phyloP scores from a whole-genome alignment of 2,888 invertebrate species.

The Willowsia nigromaculata region DNA sequence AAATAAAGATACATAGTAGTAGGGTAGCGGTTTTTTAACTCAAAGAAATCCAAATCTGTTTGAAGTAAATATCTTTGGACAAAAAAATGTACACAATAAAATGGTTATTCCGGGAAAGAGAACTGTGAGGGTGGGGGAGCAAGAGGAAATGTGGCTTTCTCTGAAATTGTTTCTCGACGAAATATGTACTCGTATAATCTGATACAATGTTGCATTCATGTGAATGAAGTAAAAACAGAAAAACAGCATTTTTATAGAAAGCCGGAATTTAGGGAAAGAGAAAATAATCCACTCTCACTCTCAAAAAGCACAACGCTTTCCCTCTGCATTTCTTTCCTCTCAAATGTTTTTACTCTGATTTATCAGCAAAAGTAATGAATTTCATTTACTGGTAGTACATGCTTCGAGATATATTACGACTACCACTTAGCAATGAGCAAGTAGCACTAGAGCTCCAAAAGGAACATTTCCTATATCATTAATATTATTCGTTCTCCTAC shows the following conservation, averaged over 20 bases:
- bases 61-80: background rate
- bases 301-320: background rate
- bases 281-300: conserved; percentile 44
- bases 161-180: conserved; percentile 38
- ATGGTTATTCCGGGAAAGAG: background rate
- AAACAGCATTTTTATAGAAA: conserved; percentile 4
- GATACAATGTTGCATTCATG: background rate
- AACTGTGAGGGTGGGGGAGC: background rate
- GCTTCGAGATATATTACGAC: background rate
- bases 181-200: background rate
- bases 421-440: background rate
- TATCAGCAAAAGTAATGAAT: conserved; percentile 68
- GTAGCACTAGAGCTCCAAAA: background rate
- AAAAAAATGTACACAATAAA: background rate
- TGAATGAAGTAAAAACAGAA: conserved; percentile 17
- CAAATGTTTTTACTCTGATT: conserved; percentile 60
- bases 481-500: background rate
- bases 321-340: conserved; percentile 6
- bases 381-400: conserved; percentile 43
- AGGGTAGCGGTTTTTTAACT: background rate
- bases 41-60: conserved; percentile 15
- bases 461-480: background rate
- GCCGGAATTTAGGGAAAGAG: background rate
- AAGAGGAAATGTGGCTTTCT: conserved; percentile 23
- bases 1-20: background rate